Evolutionary conservation across 1,140 invertebrate genomes (phyloP).

Genomic region (Drosophila arizonae): DNA sequence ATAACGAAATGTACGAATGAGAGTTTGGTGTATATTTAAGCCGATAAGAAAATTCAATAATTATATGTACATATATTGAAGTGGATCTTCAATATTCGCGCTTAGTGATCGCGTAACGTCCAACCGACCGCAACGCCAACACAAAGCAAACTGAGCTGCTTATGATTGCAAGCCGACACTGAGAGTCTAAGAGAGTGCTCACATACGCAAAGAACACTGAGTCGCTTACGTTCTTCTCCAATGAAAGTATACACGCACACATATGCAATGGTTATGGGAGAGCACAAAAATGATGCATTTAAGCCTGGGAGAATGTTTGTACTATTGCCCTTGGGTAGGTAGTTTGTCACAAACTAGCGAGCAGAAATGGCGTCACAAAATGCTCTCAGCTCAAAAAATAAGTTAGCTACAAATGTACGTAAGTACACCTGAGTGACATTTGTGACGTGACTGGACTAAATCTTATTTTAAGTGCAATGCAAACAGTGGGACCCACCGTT

Average conservation of each 20-base stretch:
- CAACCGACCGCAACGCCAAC: slow-evolving; percentile 22
- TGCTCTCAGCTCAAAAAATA: neutral
- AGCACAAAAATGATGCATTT: no score
- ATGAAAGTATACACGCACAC: no score
- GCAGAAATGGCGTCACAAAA: neutral
- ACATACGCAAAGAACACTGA: neutral
- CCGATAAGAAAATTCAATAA: slow-evolving; percentile 31
- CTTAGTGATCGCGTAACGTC: neutral
- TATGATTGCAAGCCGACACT: neutral
- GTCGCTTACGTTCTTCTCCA: no score
- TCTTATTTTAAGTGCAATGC: no score
- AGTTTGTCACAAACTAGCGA: no score
- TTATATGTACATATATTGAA: neutral
- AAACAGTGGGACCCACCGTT: no score
- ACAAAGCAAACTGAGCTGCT: slow-evolving; percentile 14
- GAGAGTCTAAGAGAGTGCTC: neutral
- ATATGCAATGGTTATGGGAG: no score
- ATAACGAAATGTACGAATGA: neutral
- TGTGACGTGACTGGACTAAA: no score
- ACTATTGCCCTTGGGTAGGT: no score
- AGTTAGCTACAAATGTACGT: no score
- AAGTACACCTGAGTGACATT: no score
- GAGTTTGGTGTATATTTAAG: slow-evolving; percentile 6
- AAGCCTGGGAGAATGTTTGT: no score
- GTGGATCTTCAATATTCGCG: slow-evolving; percentile 5